These are phyloP conservation scores for Adelphocoris suturalis DNA, from an alignment of 2,888 invertebrate genomes.

Conservation along the genomic window DNA sequence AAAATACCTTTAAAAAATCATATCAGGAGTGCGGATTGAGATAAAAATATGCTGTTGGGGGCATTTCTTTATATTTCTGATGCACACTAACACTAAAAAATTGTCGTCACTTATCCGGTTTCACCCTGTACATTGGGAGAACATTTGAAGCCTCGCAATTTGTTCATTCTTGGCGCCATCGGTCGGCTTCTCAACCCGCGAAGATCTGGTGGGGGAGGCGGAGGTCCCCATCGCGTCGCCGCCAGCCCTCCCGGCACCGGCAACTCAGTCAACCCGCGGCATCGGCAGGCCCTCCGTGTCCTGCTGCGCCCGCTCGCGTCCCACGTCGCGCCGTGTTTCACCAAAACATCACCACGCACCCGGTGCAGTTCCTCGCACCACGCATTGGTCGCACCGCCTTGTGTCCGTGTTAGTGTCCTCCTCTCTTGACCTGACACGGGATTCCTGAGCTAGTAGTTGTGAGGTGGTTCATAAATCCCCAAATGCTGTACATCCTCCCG, in stretches of 20 bases:
- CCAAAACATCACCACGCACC: not conserved
- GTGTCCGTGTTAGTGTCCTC: too few relatives aligned
- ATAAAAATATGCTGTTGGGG: too few relatives aligned
- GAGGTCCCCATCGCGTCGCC: not conserved
- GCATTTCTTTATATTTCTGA: too few relatives aligned
- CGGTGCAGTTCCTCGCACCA: not conserved
- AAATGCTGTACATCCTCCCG: conserved; percentile 80
- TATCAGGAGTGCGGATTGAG: too few relatives aligned
- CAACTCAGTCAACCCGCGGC: conserved; percentile 62
- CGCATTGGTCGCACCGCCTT: too few relatives aligned
- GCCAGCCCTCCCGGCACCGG: conserved; percentile 54
- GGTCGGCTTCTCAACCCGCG: not conserved
- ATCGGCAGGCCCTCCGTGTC: conserved; percentile 58
- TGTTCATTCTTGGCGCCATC: not conserved
- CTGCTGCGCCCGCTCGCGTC: conserved; percentile 14
- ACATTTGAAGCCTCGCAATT: too few relatives aligned
- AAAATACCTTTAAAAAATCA: too few relatives aligned
- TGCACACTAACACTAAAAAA: too few relatives aligned
- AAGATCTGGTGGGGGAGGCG: conserved; percentile 23
- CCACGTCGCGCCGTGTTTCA: not conserved
- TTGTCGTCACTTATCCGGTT: too few relatives aligned
- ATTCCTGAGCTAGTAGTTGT: not conserved
- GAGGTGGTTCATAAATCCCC: not conserved
- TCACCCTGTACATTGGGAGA: too few relatives aligned
- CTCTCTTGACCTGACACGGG: too few relatives aligned